These are phyloP conservation scores for Gallinago solitaria DNA, from an alignment of 2,797 vertebrate species.

Conservation along the genomic window DNA sequence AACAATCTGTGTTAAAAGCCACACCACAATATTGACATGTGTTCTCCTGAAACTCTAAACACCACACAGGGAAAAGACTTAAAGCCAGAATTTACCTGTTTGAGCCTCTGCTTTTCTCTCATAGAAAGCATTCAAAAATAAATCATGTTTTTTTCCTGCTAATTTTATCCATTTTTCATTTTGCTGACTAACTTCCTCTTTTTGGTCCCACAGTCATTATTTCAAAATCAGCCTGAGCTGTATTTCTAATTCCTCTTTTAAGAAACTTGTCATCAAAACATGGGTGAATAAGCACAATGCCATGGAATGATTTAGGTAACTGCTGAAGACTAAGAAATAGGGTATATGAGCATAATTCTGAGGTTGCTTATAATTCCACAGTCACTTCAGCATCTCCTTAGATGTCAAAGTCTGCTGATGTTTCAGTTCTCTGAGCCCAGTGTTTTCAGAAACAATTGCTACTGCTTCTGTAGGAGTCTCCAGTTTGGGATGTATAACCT, in stretches of 20 bases:
- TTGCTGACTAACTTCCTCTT: neutral
- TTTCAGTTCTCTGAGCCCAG: neutral
- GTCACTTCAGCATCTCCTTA: neutral
- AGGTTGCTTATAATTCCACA: neutral
- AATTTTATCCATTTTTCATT: neutral
- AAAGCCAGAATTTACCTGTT: neutral
- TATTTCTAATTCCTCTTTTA: neutral
- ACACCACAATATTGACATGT: neutral
- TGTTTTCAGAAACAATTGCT: rapidly evolving
- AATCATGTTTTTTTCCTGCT: neutral
- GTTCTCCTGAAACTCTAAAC: neutral
- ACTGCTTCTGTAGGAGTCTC: neutral
- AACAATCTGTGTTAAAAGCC: neutral
- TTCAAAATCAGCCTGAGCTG: neutral
- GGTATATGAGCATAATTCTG: neutral
- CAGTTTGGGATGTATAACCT: neutral
- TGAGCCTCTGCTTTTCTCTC: neutral
- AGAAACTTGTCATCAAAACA: neutral
- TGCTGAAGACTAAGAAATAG: neutral
- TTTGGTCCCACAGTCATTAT: neutral
- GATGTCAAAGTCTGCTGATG: neutral
- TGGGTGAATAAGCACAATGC: rapidly evolving
- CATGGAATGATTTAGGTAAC: too few species aligned
- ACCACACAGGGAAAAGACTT: neutral
- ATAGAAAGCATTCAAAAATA: neutral